Evolutionary conservation across 2,797 vertebrate species (phyloP).

Genomic region (Leptatherina wallacei): DNA sequence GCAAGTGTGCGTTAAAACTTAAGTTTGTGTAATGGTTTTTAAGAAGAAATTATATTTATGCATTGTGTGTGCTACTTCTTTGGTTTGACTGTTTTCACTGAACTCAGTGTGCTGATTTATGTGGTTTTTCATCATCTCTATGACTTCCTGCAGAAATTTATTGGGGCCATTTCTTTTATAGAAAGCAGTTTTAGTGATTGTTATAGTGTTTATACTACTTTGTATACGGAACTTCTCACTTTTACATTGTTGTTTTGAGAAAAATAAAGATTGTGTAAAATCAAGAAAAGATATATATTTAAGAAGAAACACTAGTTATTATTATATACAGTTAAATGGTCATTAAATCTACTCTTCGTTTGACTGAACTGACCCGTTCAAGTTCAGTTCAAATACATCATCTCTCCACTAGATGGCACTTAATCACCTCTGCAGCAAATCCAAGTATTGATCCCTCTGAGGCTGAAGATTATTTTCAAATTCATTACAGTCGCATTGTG

Average conservation of each 20-base stretch:
- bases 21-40: constrained; percentile 45
- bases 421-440: constrained; percentile 35
- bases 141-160: background rate
- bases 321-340: too few species aligned
- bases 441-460: background rate
- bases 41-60: constrained; percentile 15
- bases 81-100: background rate
- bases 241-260: background rate
- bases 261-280: background rate
- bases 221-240: background rate
- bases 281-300: background rate
- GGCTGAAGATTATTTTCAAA: background rate
- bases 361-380: too few species aligned
- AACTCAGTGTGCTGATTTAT: background rate
- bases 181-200: background rate
- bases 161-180: background rate
- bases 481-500: background rate
- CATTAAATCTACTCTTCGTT: too few species aligned
- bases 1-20: constrained; percentile 20
- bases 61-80: constrained; percentile 21
- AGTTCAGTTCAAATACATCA: background rate
- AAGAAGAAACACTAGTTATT: background rate
- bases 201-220: background rate
- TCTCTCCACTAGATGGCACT: constrained; percentile 59
- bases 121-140: background rate